These are phyloP conservation scores for Oreotrochilus melanogaster DNA, from an alignment of 2,113 vertebrate genomes.

Conservation along the genomic window DNA sequence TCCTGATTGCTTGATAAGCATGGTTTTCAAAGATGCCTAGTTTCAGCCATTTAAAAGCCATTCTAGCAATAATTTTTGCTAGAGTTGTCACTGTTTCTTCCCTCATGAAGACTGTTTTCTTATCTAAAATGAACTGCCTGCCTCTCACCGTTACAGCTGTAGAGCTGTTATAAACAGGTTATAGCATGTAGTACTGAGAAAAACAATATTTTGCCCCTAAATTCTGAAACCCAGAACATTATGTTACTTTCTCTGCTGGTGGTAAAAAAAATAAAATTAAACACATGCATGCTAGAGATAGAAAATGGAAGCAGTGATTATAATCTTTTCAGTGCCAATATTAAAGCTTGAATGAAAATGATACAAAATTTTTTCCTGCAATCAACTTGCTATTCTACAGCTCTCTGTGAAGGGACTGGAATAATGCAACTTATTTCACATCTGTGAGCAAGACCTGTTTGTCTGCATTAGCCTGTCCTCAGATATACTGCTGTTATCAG, in stretches of 20 bases:
- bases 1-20: background rate
- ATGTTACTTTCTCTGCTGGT: background rate
- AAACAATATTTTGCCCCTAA: background rate
- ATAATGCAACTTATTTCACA: background rate
- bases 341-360: background rate
- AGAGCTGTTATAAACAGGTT: background rate
- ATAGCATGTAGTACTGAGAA: background rate
- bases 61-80: background rate
- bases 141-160: background rate
- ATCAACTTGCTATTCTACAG: constrained; percentile 34
- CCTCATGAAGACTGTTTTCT: background rate
- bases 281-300: background rate
- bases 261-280: background rate
- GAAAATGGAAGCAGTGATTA: background rate
- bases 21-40: background rate
- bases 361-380: background rate
- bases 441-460: background rate
- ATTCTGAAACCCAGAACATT: background rate
- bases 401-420: background rate
- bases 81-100: background rate
- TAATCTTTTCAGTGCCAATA: background rate
- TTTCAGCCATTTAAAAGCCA: background rate
- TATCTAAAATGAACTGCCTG: background rate
- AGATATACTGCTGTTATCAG: background rate
- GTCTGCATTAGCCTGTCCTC: background rate